A percentile compares a stretch with the other conserved stretches of the same genome.
Evolutionary conservation across 2,888 invertebrate genomes (phyloP).

Genomic region (Stenodema calcarata): DNA sequence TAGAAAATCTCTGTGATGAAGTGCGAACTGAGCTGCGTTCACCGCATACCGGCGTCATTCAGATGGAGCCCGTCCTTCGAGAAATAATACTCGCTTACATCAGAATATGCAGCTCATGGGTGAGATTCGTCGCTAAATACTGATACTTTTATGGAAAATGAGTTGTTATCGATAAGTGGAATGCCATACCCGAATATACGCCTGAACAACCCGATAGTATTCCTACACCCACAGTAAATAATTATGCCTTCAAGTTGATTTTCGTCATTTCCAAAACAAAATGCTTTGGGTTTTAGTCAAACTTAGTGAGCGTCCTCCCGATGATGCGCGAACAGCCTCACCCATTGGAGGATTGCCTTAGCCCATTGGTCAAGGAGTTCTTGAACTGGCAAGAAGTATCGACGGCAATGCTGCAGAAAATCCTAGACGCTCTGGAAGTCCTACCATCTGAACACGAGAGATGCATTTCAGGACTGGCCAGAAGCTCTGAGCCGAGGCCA

Average conservation of each 20-base stretch:
- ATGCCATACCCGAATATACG: too few relatives aligned
- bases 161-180: too few relatives aligned
- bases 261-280: neutral
- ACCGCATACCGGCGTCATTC: neutral
- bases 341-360: neutral
- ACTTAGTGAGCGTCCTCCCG: neutral
- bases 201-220: too few relatives aligned
- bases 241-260: neutral
- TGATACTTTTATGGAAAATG: too few relatives aligned
- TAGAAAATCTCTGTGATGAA: constrained; percentile 17
- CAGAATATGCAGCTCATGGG: constrained; percentile 46
- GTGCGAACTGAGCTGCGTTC: neutral
- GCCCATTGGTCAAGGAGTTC: constrained; percentile 5
- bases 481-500: neutral
- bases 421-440: constrained; percentile 7
- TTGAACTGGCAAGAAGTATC: constrained; percentile 24
- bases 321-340: neutral
- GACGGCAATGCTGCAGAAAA: constrained; percentile 9
- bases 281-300: neutral
- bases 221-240: too few relatives aligned
- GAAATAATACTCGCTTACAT: constrained; percentile 46
- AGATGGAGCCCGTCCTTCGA: constrained; percentile 27
- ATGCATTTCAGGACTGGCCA: neutral
- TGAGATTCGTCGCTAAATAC: neutral
- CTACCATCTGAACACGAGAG: constrained; percentile 25